Evolutionary conservation across 2,797 vertebrate species (phyloP), one percentile per base, ranked within the genome.

Genomic region (Tiaroga cobitis): DNA sequence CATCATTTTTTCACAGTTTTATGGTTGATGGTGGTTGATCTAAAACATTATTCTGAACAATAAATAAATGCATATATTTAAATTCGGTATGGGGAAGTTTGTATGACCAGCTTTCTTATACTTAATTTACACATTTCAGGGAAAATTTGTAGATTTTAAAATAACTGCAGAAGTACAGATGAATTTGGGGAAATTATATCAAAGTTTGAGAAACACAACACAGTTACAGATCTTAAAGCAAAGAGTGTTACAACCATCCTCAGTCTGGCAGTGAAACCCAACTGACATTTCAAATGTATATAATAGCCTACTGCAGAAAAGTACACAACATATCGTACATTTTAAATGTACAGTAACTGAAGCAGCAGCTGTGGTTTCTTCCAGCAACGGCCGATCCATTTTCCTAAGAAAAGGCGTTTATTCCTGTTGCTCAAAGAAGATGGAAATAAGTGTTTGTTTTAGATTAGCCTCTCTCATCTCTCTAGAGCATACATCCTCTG

Each of bases 401-500:
- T 72, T 82, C 39, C 68, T 39, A 68, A 24, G 67, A 59, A 78
- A 68, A 80, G 86, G 80, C 37, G 34, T 88, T 85, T 85, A 88
- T 85, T 56, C 69, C 72, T 80, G 73, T 82, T 49, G n/a, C 56
- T 85, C 39, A 80, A 80, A 85, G 79, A 80, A 51, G 72, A 80
- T 56, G 82, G 76, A 80, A 84, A 86, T 83, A 86, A 83, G 39
- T 85, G 76, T 85, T 84, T 89, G 85, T 86, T 83, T 75, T 63
- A 69, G 77, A 81, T 85, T 79, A 72, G 70, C 70, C 75, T 72
- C 41, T 63, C 65, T 65, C 74, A 81, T 74, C 83, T 68, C 70
- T 67, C 63, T 56, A 43, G 41, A 74, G 85, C 83, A 74, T 84
- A 85, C 85, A 63, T 83, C 46, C 82, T 77, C 79, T 84, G 61